A percentile compares a stretch with the other conserved stretches of the same genome.
These are phyloP conservation scores for Aphaenogaster rudis DNA, from an alignment of 1,140 invertebrate genomes.

Conservation along the genomic window DNA sequence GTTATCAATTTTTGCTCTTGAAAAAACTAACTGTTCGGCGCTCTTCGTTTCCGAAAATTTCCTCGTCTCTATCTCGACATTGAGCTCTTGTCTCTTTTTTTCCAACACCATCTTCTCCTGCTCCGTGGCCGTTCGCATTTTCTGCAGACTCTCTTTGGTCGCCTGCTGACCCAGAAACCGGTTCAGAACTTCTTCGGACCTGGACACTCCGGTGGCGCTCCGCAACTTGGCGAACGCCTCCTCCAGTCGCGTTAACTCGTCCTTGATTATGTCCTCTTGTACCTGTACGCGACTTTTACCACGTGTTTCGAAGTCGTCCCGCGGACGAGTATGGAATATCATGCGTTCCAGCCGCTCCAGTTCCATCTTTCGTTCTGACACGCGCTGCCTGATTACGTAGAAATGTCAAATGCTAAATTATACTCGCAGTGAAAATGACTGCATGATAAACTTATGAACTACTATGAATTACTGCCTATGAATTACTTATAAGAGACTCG, in stretches of 20 bases:
- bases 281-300: constrained; percentile 68
- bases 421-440: not conserved
- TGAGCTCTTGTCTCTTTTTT: constrained; percentile 89
- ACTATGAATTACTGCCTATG: too few relatives aligned
- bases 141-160: constrained; percentile 90
- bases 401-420: constrained; percentile 1
- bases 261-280: constrained; percentile 78
- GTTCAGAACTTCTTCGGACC: constrained; percentile 91
- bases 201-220: constrained; percentile 92
- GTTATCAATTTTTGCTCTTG: not conserved
- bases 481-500: too few relatives aligned
- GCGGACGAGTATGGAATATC: constrained; percentile 88
- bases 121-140: constrained; percentile 90
- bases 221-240: constrained; percentile 91
- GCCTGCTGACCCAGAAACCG: constrained; percentile 91
- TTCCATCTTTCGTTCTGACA: constrained; percentile 90
- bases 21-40: constrained; percentile 90
- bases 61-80: constrained; percentile 90
- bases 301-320: constrained; percentile 76
- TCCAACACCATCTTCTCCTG: constrained; percentile 91
- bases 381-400: constrained; percentile 86
- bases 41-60: constrained; percentile 94
- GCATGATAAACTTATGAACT: too few relatives aligned
- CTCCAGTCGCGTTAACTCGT: constrained; percentile 88
- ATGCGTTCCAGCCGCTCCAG: constrained; percentile 91